These are phyloP conservation scores for Podarcis lilfordi DNA, from an alignment of 2,797 vertebrate genomes.

Conservation along the genomic window DNA sequence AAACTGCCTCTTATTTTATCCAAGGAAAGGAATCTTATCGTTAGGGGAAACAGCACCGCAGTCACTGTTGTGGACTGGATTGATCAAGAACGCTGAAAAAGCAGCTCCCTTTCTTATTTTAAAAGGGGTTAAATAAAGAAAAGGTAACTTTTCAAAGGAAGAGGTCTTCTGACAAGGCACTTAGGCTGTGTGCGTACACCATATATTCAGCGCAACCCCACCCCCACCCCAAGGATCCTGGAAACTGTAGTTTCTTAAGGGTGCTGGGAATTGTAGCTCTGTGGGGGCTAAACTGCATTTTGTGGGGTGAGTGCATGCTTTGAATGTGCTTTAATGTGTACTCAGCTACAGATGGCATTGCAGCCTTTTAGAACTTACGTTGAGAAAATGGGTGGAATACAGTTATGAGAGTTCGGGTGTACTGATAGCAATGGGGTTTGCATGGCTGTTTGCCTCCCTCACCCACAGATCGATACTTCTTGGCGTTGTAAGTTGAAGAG, in stretches of 20 bases:
- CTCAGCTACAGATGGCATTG: slow-evolving; percentile 18
- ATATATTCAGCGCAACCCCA: too few species aligned
- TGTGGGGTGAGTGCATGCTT: too few species aligned
- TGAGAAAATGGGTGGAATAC: background rate
- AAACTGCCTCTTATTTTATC: slow-evolving; percentile 73
- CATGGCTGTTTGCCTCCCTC: background rate
- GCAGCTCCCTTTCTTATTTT: background rate
- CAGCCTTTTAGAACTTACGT: slow-evolving; percentile 26
- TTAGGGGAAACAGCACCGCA: slow-evolving; percentile 75
- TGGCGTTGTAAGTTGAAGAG: background rate
- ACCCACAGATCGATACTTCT: background rate
- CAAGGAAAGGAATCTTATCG: slow-evolving; percentile 72
- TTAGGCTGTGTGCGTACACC: background rate
- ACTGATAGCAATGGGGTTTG: background rate
- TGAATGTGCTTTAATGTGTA: too few species aligned
- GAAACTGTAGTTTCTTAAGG: too few species aligned
- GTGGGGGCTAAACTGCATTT: too few species aligned
- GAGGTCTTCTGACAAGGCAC: slow-evolving; percentile 50
- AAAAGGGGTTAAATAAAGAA: slow-evolving; percentile 35
- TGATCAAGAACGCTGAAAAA: slow-evolving; percentile 71
- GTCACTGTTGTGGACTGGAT: slow-evolving; percentile 60
- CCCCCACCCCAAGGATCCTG: too few species aligned
- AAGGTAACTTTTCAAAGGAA: slow-evolving; percentile 50
- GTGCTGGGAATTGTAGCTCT: too few species aligned
- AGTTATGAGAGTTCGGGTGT: background rate